These are phyloP conservation scores for Litoditis marina DNA, from an alignment of 2,888 invertebrate genomes.

Conservation along the genomic window DNA sequence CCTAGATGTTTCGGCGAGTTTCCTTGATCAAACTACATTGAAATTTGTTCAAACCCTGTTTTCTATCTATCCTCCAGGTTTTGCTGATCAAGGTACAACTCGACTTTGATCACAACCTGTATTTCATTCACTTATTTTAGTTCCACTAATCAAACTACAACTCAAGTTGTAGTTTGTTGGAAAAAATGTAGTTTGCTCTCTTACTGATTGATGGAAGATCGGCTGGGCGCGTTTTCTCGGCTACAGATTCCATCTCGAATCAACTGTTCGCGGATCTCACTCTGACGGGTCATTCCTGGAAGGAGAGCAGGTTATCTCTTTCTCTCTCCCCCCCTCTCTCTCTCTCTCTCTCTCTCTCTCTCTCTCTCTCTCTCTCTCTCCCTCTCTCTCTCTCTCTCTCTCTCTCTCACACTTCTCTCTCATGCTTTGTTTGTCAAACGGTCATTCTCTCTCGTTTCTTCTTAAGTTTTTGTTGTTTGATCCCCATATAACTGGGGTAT, in stretches of 20 bases:
- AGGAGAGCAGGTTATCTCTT: slow-evolving; percentile 14
- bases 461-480: too few species aligned
- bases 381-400: not conserved
- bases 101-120: not conserved
- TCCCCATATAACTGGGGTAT: too few species aligned
- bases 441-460: too few species aligned
- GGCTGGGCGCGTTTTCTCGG: slow-evolving; percentile 56
- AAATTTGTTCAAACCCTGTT: slow-evolving; percentile 3
- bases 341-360: not conserved
- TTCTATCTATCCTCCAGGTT: not conserved
- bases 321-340: not conserved
- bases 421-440: too few species aligned
- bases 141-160: not conserved
- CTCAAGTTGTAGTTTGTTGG: too few species aligned
- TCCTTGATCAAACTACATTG: too few species aligned
- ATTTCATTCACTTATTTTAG: not conserved
- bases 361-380: not conserved
- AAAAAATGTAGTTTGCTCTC: too few species aligned
- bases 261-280: slow-evolving; percentile 58
- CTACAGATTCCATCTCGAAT: slow-evolving; percentile 56
- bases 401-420: not conserved
- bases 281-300: slow-evolving; percentile 55
- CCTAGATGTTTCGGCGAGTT: too few species aligned
- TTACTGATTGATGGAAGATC: slow-evolving; percentile 59
- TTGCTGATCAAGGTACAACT: not conserved